Conservation (phyloP, 2,113 vertebrate species). For the Zapornia atra region DNA sequence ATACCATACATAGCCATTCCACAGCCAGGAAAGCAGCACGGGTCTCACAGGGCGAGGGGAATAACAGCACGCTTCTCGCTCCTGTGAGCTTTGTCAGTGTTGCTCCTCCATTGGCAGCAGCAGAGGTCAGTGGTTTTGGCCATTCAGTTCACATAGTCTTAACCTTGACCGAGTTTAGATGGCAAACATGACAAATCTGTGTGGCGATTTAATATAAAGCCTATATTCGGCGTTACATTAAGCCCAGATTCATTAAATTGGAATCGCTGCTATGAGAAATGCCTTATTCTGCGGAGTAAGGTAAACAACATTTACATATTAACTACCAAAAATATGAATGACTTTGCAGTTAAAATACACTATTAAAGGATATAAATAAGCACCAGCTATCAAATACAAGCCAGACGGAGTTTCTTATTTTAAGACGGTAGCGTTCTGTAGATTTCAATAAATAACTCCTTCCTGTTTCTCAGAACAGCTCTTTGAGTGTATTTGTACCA, state of each 20-base stretch:
- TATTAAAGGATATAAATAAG: not conserved
- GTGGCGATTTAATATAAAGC: not conserved
- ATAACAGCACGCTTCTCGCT: not conserved
- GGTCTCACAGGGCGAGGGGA: not conserved
- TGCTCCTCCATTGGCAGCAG: not conserved
- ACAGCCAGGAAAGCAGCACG: not conserved
- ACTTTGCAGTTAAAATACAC: not conserved
- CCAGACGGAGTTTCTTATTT: not conserved
- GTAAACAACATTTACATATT: not conserved
- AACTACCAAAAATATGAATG: not conserved
- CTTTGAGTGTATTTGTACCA: not conserved
- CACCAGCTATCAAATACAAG: not conserved
- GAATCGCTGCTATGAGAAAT: not conserved
- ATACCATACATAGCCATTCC: conserved; percentile 35
- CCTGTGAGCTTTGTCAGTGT: not conserved
- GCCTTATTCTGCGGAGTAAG: not conserved
- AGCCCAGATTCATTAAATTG: not conserved
- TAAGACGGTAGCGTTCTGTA: not conserved
- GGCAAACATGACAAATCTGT: not conserved
- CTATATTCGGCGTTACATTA: not conserved
- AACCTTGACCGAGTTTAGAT: not conserved
- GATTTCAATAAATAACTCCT: not conserved
- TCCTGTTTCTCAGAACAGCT: conserved; percentile 21
- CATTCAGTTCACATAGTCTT: not conserved
- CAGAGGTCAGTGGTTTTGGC: not conserved